Evolutionary conservation across 2,113 vertebrate species (phyloP), one percentile per base, ranked within the genome.

Genomic region (Mellivora capensis): DNA sequence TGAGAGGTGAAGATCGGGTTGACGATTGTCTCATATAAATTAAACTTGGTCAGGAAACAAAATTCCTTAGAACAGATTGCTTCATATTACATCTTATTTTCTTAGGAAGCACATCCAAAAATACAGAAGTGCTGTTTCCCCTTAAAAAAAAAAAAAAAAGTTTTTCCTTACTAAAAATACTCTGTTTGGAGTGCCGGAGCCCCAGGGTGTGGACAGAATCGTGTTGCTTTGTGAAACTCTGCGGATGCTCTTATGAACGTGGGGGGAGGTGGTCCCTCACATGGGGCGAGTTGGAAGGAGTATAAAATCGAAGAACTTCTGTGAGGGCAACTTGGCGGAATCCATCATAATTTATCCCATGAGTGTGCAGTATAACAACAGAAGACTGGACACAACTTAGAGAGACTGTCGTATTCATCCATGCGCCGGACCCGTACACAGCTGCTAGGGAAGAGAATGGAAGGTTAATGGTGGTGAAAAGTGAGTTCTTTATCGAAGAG

Each of bases 1-100:
- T 77, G 23, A 49, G 37, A 93, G 61, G n/a, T 88, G 67, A 82
- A 94, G 39, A 6, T n/a, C 62, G 11, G 8, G 21, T 69, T 76
- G 54, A 90, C 25, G n/a, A 37, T 64, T 86, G 31, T 61, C n/a
- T 82, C 4, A 9, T 27, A 39, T 69, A 94, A 96, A 76, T 95
- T 84, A 84, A 97, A 93, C 52, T 95, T 82, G 42, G n/a, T 94
- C 81, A 90, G 90, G 34, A 59, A 97, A 91, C 82, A 69, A 54
- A 94, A 69, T 91, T 93, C 47, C 71, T 77, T 21, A 76, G 44
- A 61, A 77, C 54, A 59, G 44, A 91, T 88, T 96, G 39, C 90
- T 97, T 79, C 59, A 7, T 93, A n/a, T 83, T 94, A 54, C 4
- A 0, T 87, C 79, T 76, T 86, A 25, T 97, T 95, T 92, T 96